Base-by-base conservation (phyloP, 2,113 vertebrate species). In the Hemiprocne comata region DNA sequence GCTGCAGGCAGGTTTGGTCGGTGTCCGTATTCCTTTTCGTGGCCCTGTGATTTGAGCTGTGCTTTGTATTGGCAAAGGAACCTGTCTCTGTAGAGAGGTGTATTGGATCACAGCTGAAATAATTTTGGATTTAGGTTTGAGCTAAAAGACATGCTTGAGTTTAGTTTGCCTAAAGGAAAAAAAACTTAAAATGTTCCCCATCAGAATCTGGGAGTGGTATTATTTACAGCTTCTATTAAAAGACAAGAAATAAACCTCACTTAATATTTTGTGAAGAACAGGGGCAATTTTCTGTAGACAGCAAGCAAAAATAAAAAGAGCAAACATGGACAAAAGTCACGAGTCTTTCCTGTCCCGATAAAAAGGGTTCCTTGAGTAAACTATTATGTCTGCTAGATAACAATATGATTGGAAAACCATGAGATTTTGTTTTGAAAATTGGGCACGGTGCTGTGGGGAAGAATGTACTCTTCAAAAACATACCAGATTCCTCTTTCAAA, bases 341-440 rank as follows among this genome's bases (percentile, higher is more conserved):
- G 25, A 14, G 11, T 55, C 21, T 48, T 67, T 34, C 44, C 34
- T 67, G n/a, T 50, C 61, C 42, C 29, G n/a, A 57, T 48, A 55
- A 67, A 4, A 6, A 7, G 13, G 2, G 6, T 34, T 71, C 38
- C 19, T 54, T 77, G 16, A 50, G 11, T 83, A 34, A 73, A 25
- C 14, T 28, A 3, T 7, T 12, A 17, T 74, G 74, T 86, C 29
- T 77, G 13, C 44, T 73, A 38, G n/a, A 18, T 73, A 74, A 36
- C 6, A 3, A 0, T 18, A 11, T 34, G 20, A 40, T 53, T 50
- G 54, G 64, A 33, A 84, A 80, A 60, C 19, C 0, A 0, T 58
- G 46, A 69, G 26, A 60, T 91, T 82, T 57, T 84, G 25, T 42
- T 87, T 73, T 72, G 44, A 66, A 80, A 80, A 53, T 62, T 18